Evolutionary conservation across 2,888 invertebrate genomes (phyloP).

Genomic region (Crocallis elinguaria): DNA sequence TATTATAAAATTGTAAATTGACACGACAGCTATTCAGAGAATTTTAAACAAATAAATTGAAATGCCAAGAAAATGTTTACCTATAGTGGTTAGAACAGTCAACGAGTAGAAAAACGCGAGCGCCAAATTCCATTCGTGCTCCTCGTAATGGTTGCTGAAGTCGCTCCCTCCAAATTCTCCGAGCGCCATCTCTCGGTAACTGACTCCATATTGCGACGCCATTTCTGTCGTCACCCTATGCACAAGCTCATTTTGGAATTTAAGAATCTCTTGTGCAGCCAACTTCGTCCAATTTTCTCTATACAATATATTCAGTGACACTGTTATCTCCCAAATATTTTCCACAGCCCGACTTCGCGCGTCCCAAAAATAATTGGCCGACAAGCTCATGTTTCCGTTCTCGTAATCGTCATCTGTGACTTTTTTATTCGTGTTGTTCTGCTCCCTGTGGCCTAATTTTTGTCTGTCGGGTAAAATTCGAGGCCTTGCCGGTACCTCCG

Average conservation of each 20-base stretch:
- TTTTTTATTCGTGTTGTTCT: conserved; percentile 67
- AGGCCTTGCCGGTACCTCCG: conserved; percentile 81
- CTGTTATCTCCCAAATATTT: conserved; percentile 96
- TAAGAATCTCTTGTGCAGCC: conserved; percentile 90
- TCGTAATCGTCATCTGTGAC: conserved; percentile 71
- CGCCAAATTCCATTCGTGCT: conserved; percentile 94
- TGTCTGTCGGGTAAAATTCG: conserved; percentile 80
- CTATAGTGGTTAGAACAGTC: conserved; percentile 96
- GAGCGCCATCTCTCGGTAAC: conserved; percentile 80
- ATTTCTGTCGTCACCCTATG: conserved; percentile 92
- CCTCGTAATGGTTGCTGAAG: conserved; percentile 77
- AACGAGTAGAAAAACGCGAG: conserved; percentile 97
- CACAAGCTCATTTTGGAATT: conserved; percentile 93
- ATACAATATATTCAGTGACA: conserved; percentile 93
- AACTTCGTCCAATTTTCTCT: conserved; percentile 95
- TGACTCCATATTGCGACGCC: conserved; percentile 85
- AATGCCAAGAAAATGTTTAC: conserved; percentile 80
- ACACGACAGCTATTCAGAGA: not conserved
- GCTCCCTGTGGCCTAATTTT: conserved; percentile 80
- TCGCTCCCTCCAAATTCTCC: conserved; percentile 74
- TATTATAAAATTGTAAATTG: too few relatives aligned
- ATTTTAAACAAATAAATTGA: not conserved
- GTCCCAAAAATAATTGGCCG: conserved; percentile 81
- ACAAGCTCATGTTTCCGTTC: conserved; percentile 70
- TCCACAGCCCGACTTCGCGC: conserved; percentile 88